phyloP scores from a whole-genome alignment of 2,113 vertebrate genomes.

The Furnarius figulus region DNA sequence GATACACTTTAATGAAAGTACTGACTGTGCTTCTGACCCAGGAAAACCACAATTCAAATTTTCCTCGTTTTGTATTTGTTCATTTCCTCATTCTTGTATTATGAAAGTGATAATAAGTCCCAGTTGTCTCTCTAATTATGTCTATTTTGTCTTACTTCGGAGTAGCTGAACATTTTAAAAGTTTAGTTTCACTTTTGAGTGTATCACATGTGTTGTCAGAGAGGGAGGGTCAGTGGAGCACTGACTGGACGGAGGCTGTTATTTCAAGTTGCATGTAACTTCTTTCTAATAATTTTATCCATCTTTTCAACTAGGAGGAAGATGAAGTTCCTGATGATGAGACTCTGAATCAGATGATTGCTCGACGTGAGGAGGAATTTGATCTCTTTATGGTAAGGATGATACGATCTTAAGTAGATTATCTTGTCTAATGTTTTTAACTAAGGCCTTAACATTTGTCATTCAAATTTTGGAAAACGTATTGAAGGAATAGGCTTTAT shows the following conservation, averaged over 20 bases:
- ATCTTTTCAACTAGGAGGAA: slow-evolving; percentile 80
- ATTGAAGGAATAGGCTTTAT: neutral
- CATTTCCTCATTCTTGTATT: slow-evolving; percentile 11
- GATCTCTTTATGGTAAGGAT: slow-evolving; percentile 89
- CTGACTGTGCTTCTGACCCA: neutral
- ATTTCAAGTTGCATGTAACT: neutral
- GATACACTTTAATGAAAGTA: slow-evolving; percentile 6
- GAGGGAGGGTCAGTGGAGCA: neutral
- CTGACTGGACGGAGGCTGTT: neutral
- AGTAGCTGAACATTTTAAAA: neutral
- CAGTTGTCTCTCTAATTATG: neutral
- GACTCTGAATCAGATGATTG: slow-evolving; percentile 93
- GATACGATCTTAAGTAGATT: neutral
- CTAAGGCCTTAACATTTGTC: neutral
- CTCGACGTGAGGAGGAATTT: slow-evolving; percentile 88
- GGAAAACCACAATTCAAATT: slow-evolving; percentile 19
- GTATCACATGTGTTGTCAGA: neutral
- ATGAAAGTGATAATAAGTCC: neutral
- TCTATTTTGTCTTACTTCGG: neutral
- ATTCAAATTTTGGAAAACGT: neutral
- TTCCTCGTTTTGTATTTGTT: slow-evolving; percentile 1
- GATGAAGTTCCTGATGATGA: slow-evolving; percentile 92
- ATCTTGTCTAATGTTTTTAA: neutral
- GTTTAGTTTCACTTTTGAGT: neutral
- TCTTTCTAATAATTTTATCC: neutral